Base-by-base conservation (phyloP, 2,113 vertebrate species). In the Microcebus lehilahytsara region DNA sequence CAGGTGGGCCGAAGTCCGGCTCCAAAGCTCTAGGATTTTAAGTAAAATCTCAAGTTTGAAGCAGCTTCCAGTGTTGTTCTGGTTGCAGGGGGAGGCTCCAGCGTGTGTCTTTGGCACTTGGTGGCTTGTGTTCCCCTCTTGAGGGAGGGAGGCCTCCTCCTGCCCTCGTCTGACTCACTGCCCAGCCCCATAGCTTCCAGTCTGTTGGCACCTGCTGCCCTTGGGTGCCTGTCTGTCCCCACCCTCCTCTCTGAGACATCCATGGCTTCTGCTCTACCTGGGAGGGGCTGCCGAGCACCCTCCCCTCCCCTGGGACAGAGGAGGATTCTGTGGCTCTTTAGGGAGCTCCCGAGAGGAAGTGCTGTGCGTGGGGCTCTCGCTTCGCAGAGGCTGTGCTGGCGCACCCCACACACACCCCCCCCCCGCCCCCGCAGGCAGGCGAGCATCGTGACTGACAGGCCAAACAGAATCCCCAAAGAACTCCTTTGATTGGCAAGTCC, bases 121-220 rank as follows among this genome's bases (percentile, higher is more conserved):
- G n/a, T 23, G 23, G 4, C n/a, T 79, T 56, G 20, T 32, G 4
- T 17, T 84, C 37, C 34, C 37, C 34, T 53, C 32, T 3, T 14
- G 2, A 1, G 2, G 0, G 0, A 49, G 30, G 3, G 34, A 67
- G 12, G 42, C 23, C 1, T 0, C 19, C 22, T 58, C 30, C 13
- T 20, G 14, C 53, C n/a, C 1, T 0, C 0, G 0, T 46, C 0
- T 56, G 23, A 6, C 16, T 37, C 13, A 6, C 9, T 0, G 32
- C 42, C 49, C 46, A 25, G 56, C 40, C n/a, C 12, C 23, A 5
- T 8, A 42, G 13, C 56, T 79, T 58, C 19, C 10, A 30, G 9
- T n/a, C 69, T 40, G 0, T 34, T 9, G 22, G 23, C 10, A n/a
- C n/a, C 30, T 9, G 30, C 42, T 25, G 40, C n/a, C 37, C 20